Evolutionary conservation across 2,888 invertebrate genomes (phyloP).

Genomic region (Aspidiotus destructor): DNA sequence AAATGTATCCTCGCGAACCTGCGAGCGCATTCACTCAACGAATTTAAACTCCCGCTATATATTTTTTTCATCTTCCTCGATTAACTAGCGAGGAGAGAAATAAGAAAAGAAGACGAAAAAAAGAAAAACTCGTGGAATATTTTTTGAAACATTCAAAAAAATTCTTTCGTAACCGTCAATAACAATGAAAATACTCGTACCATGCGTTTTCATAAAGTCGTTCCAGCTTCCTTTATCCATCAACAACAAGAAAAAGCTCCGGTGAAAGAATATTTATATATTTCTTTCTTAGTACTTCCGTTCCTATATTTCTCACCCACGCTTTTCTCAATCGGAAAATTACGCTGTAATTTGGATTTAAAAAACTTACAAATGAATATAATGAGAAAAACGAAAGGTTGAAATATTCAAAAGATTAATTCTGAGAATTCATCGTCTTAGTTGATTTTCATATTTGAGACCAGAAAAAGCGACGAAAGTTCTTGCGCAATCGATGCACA

Average conservation of each 20-base stretch:
- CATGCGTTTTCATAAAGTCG: too few relatives aligned
- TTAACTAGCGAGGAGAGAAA: too few relatives aligned
- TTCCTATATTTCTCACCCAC: background rate
- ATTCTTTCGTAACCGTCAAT: constrained; percentile 1
- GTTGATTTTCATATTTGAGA: too few relatives aligned
- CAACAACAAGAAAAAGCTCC: background rate
- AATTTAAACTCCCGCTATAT: background rate
- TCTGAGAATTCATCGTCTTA: too few relatives aligned
- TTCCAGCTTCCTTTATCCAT: background rate
- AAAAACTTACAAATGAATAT: background rate
- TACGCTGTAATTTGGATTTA: background rate
- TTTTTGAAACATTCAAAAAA: background rate
- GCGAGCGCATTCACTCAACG: too few relatives aligned
- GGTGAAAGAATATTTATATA: background rate
- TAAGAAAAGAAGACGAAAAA: too few relatives aligned
- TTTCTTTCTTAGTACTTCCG: background rate
- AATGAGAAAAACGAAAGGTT: too few relatives aligned
- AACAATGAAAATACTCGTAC: background rate
- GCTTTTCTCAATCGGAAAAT: background rate
- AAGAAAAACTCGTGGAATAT: background rate
- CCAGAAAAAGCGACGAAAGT: too few relatives aligned
- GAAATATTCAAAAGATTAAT: too few relatives aligned
- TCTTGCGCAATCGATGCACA: too few relatives aligned
- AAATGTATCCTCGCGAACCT: background rate
- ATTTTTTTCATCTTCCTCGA: background rate